phyloP scores from a whole-genome alignment of 1,140 invertebrate species.

The Aleiodes sp. region DNA sequence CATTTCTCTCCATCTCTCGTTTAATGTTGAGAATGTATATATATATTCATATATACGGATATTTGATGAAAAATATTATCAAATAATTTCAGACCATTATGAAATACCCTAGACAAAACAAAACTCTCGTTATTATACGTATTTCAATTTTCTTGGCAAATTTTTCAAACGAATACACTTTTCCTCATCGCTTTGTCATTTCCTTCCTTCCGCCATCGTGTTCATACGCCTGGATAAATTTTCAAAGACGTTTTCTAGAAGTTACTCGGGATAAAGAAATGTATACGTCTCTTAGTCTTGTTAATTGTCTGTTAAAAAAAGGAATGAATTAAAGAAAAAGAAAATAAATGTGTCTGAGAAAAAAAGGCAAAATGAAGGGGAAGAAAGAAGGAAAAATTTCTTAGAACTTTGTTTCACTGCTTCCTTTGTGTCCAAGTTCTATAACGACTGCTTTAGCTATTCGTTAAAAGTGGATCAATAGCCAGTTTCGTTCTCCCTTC shows the following conservation, averaged over 20 bases:
- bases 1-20: not conserved
- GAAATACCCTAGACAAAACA: not conserved
- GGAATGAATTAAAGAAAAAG: not conserved
- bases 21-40: no score
- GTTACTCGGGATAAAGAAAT: not conserved
- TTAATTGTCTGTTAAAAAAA: not conserved
- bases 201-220: not conserved
- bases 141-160: constrained; percentile 1
- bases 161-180: not conserved
- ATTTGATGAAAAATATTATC: no score
- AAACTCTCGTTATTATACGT: not conserved
- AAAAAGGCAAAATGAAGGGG: not conserved
- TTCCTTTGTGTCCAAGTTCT: not conserved
- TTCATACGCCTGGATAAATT: not conserved
- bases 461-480: not conserved
- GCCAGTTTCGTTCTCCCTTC: not conserved
- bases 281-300: not conserved
- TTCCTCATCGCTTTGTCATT: not conserved
- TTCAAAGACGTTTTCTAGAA: not conserved
- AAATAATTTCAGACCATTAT: no score
- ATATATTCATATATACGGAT: no score
- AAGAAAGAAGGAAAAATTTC: not conserved
- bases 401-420: not conserved
- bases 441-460: not conserved
- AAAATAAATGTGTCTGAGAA: not conserved